A percentile compares a stretch with the other conserved stretches of the same genome.
These are phyloP conservation scores for Beris morrisii DNA, from an alignment of 2,888 invertebrate species.

Conservation along the genomic window DNA sequence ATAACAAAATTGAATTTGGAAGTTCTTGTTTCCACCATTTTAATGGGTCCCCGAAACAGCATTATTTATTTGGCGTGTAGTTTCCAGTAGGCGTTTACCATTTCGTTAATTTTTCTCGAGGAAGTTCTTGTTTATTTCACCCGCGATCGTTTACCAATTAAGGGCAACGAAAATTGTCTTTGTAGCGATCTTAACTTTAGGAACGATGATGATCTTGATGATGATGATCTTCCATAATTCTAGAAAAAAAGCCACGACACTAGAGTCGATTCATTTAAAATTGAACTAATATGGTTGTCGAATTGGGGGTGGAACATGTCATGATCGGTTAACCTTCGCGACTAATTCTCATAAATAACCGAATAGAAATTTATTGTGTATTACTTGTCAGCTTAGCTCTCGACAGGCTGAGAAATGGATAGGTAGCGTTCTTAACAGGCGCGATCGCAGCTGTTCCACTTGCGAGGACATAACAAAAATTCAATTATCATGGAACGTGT, in stretches of 20 bases:
- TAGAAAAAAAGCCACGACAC: slow-evolving; percentile 5
- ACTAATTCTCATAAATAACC: slow-evolving; percentile 19
- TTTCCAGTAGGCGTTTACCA: slow-evolving; percentile 12
- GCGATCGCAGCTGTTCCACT: no score
- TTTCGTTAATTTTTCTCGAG: slow-evolving; percentile 17
- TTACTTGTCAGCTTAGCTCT: background rate
- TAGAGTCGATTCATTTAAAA: slow-evolving; percentile 2
- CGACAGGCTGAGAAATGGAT: background rate
- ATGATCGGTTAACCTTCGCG: slow-evolving; percentile 14
- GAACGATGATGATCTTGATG: slow-evolving; percentile 3
- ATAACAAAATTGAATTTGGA: slow-evolving; percentile 21
- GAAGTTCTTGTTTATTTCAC: slow-evolving; percentile 15
- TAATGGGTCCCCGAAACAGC: slow-evolving; percentile 5
- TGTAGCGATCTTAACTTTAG: slow-evolving; percentile 1
- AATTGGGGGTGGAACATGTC: slow-evolving; percentile 25
- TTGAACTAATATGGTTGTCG: slow-evolving; percentile 18
- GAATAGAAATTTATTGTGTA: slow-evolving; percentile 13
- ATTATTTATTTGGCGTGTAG: slow-evolving; percentile 25
- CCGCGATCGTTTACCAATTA: slow-evolving; percentile 24
- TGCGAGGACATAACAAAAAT: no score
- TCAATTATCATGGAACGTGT: background rate
- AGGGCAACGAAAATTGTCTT: slow-evolving; percentile 20
- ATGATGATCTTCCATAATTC: slow-evolving; percentile 16
- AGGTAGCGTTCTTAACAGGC: background rate
- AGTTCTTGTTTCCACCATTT: slow-evolving; percentile 16